Base-by-base conservation (phyloP, 2,888 invertebrate species). In the Megamerina dolium region DNA sequence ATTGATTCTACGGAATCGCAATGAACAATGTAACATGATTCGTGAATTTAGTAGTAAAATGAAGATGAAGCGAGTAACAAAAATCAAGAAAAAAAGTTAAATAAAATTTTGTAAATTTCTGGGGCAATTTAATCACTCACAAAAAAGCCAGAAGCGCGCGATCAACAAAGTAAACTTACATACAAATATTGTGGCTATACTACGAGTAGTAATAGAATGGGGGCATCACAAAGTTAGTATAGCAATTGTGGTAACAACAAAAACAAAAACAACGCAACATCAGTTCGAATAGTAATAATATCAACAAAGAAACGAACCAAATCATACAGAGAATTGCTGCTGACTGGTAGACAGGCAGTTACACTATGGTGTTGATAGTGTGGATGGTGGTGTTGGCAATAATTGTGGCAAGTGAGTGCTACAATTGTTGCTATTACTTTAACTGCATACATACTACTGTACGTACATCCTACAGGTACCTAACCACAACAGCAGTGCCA, bases 21-120 rank as follows among this genome's bases (percentile, higher is more conserved):
- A n/a, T n/a, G 46, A 63, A 64, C 62, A 62, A 62, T 60, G 64
- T 64, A 64, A 63, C 63, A 64, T 64, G 62, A 64, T 62, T 63
- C 64, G 63, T 64, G 63, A 64, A 62, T 63, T 61, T n/a, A n/a
- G n/a, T n/a, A n/a, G n/a, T n/a, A n/a, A n/a, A n/a, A n/a, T n/a
- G n/a, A n/a, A n/a, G n/a, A n/a, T n/a, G 46, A 63, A 64, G 64
- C 64, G 64, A 60, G 64, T 64, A 64, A 63, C 63, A 64, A 63
- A 64, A 64, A 64, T 63, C 64, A 62, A 64, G 63, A 64, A 62
- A 61, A 63, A 63, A 61, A 63, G 57, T 20, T 35, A 37, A 44
- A 40, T 44, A 51, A 33, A 57, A 55, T 59, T 61, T 64, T 52
- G 55, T 58, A 62, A 53, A 60, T 55, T 62, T 62, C 61, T 62